These are phyloP conservation scores for Pristionchus exspectatus DNA, from an alignment of 2,888 invertebrate species.

Conservation along the genomic window DNA sequence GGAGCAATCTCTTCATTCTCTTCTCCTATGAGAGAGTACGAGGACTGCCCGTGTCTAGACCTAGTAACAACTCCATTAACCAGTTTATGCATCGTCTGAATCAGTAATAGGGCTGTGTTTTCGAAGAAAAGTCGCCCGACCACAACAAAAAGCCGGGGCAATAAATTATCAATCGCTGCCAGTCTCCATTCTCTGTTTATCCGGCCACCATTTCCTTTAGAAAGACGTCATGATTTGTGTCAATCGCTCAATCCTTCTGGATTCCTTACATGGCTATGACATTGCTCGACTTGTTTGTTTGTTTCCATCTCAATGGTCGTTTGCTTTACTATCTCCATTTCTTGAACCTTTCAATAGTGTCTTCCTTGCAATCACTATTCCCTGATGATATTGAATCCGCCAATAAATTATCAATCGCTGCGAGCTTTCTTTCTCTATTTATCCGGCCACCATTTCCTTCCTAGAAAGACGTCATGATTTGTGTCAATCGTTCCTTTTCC, in stretches of 20 bases:
- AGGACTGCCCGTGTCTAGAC: not conserved
- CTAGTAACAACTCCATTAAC: not conserved
- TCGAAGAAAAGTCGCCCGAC: not conserved
- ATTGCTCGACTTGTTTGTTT: too few species aligned
- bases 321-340: too few species aligned
- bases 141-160: not conserved
- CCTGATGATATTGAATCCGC: too few species aligned
- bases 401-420: constrained; percentile 2
- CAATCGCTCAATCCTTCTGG: not conserved
- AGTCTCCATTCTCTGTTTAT: not conserved
- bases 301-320: too few species aligned
- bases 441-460: not conserved
- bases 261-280: not conserved
- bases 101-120: not conserved
- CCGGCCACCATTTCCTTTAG: not conserved
- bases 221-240: not conserved
- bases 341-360: too few species aligned
- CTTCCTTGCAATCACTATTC: too few species aligned
- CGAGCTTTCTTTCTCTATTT: not conserved
- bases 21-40: not conserved
- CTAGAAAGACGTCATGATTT: not conserved
- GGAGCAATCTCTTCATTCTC: not conserved
- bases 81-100: not conserved
- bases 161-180: not conserved
- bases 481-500: not conserved